A percentile compares a stretch with the other conserved stretches of the same genome.
These are phyloP conservation scores for Peromyscus leucopus DNA, from an alignment of 2,113 vertebrate species.

Conservation along the genomic window DNA sequence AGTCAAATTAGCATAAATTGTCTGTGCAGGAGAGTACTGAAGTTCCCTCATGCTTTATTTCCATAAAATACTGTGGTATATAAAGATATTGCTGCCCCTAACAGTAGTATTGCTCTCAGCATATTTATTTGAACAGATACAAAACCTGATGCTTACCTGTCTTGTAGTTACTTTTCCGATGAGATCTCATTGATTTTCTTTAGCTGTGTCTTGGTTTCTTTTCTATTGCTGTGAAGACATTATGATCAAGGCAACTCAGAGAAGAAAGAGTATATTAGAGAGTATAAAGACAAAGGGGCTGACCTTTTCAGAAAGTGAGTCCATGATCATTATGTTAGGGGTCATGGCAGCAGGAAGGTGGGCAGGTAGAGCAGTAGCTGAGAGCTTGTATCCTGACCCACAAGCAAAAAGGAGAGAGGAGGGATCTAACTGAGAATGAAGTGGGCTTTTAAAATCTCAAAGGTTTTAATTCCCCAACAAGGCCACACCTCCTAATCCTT, in stretches of 20 bases:
- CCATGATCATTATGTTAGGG: not conserved
- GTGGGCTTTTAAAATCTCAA: not conserved
- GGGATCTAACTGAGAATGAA: not conserved
- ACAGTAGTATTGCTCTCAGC: not conserved
- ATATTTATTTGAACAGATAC: conserved; percentile 31
- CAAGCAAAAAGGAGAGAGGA: not conserved
- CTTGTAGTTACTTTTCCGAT: conserved; percentile 16
- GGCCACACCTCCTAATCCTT: not conserved
- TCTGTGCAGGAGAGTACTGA: not conserved
- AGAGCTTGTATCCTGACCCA: not conserved
- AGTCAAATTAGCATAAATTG: conserved; percentile 58
- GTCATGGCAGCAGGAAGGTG: not conserved
- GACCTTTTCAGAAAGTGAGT: not conserved
- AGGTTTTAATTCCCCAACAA: not conserved
- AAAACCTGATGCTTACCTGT: not conserved
- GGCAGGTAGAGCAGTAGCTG: not conserved
- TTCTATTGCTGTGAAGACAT: not conserved
- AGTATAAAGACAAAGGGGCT: not conserved
- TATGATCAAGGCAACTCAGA: not conserved
- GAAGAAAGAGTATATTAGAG: not conserved
- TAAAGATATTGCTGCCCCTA: not conserved
- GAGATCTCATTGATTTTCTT: conserved; percentile 3
- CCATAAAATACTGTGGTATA: not conserved
- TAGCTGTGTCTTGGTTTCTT: not conserved
- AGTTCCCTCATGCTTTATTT: conserved; percentile 42